Evolutionary conservation across 92 coral and sea anemone genomes (phyloP), one percentile per base, ranked within the genome.

Genomic region (Siderastrea radians): DNA sequence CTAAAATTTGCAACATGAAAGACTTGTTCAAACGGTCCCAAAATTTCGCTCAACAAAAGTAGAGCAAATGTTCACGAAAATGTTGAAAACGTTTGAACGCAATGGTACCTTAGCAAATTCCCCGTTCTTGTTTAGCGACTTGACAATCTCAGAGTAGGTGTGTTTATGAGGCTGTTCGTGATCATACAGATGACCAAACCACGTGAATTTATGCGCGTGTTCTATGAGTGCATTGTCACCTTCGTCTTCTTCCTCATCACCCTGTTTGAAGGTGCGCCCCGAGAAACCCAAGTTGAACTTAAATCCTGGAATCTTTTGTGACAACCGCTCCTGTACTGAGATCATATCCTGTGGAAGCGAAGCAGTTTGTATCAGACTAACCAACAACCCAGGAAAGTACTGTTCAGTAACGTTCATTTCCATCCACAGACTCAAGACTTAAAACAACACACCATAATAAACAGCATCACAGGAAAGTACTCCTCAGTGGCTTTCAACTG

Each of bases 151-250:
- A 61, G 91, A 70, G 16, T 95, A 81, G 3, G 89, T 91, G 83
- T 92, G 86, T 84, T 93, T 92, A 86, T 97, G 99, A 16, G 99
- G 95, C 68, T 97, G 99, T 45, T 97, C 99, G 75, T 97, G 99
- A 70, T 93, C 97, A 59, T 87, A 97, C 94, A 97, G 72, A 78
- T 97, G 99, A 46, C 98, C 98, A 84, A 97, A 97, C 99, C 99
- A 97, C 46, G 98, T 92, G 78, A 97, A 97, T 19, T 89, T 89
- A 61, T 94, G 91, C 54, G 98, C 96, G 78, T 97, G 79, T 84
- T 91, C 95, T 50, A 97, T 26, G 15, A 97, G 72, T 3, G 96
- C 98, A 6, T 87, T 92, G 49, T 97, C 99, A 1, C 99, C 99
- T 49, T 84, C 99, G 72, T 95, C 96, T 79, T 97, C 99, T 26